Base-by-base conservation (phyloP, 2,797 vertebrate species). In the Astyanax mexicanus region DNA sequence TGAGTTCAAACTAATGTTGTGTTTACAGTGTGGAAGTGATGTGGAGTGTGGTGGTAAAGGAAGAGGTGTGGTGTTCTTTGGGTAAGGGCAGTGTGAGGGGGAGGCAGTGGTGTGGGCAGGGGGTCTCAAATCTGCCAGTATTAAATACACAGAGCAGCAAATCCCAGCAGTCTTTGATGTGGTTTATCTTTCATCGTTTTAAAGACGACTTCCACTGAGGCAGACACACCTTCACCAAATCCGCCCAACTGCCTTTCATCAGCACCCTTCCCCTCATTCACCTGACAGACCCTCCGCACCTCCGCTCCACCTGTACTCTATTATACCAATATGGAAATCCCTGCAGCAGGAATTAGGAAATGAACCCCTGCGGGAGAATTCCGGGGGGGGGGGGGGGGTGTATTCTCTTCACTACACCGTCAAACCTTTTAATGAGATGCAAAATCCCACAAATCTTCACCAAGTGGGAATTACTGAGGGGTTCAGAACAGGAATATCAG, bases 81-180 rank as follows among this genome's bases (percentile, higher is more conserved):
- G 29, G 2, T 2, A 32, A 32, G 37, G 11, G 19, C 42, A 44
- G 42, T 44, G 42, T 13, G 21, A 37, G 66, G 83, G 85, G 83
- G 79, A 77, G 84, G 87, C 82, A 5, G 51, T 82, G 73, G 78
- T 77, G 58, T 55, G 54, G 74, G 60, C 69, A 77, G 74, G 62
- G 78, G 54, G 69, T 78, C 49, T 49, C 52, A 55, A 80, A 58
- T 79, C 77, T 81, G 57, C 67, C 65, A 74, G 71, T 79, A 79
- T 81, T 81, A 79, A 58, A 79, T 74, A 80, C 57, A 11, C 17
- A 25, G 45, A 55, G 55, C 74, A 49, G 44, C 79, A 80, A 81
- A 73, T 58, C 71, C 70, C 37, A 40, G 52, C 67, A 72, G 40
- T 60, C 72, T 91, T 91, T 89, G 87, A 89, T 85, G 86, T 84